Percentiles rank a stretch among this genome's conserved stretches.
These are phyloP conservation scores for Sander lucioperca DNA, from an alignment of 2,113 vertebrate genomes.

Conservation along the genomic window DNA sequence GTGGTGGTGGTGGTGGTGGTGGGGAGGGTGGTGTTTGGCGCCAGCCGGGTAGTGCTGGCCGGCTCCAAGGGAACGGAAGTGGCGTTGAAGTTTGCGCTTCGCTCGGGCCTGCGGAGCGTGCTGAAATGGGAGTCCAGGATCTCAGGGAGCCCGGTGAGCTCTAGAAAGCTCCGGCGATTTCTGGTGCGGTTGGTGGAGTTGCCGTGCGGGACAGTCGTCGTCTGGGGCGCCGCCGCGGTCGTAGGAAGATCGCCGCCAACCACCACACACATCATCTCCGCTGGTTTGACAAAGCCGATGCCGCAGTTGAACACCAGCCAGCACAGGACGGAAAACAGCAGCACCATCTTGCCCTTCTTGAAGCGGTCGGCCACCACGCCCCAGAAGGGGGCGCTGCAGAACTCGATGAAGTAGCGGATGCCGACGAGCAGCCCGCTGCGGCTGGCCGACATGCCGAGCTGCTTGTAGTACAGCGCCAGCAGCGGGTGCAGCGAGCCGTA, in stretches of 20 bases:
- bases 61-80: neutral
- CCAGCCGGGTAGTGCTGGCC: slow-evolving; percentile 10
- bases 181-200: slow-evolving; percentile 57
- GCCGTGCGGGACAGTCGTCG: accelerated
- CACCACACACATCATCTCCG: slow-evolving; percentile 88
- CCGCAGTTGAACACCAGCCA: slow-evolving; percentile 97
- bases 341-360: slow-evolving; percentile 92
- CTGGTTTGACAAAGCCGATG: slow-evolving; percentile 94
- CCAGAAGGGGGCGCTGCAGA: slow-evolving; percentile 99
- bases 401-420: slow-evolving; percentile 98
- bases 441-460: slow-evolving; percentile 94
- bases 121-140: neutral
- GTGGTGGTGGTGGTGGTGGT: neutral
- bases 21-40: slow-evolving; percentile 2
- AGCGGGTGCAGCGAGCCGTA: slow-evolving; percentile 97
- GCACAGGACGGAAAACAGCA: slow-evolving; percentile 95
- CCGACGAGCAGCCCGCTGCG: slow-evolving; percentile 95
- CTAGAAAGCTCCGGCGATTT: slow-evolving; percentile 19
- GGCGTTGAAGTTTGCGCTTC: slow-evolving; percentile 30
- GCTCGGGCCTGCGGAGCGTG: slow-evolving; percentile 4
- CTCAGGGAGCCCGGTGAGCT: neutral
- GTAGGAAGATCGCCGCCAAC: slow-evolving; percentile 48
- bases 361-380: slow-evolving; percentile 96
- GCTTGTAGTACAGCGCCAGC: slow-evolving; percentile 95
- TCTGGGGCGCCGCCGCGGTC: accelerated